Percentiles rank a stretch among this genome's conserved stretches.
Conservation (phyloP, 2,888 invertebrate species). For the Troilus luridus region DNA sequence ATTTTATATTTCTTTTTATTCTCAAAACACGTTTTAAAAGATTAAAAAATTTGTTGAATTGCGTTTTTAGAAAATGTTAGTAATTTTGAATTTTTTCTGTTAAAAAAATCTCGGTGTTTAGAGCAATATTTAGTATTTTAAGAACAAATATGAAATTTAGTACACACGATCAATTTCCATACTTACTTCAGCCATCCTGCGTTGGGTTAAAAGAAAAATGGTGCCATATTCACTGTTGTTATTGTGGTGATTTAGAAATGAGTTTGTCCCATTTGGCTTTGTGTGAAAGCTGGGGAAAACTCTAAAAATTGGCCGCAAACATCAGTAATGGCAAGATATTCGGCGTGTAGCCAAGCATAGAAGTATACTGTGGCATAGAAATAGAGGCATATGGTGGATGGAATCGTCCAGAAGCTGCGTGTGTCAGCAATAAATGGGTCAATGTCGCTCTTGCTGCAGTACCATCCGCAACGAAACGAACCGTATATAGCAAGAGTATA, state of each 20-base stretch:
- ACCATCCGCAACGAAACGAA: neutral
- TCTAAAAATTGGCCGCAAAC: neutral
- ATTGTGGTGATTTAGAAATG: slow-evolving; percentile 3
- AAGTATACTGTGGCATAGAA: slow-evolving; percentile 22
- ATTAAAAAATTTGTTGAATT: too few species aligned
- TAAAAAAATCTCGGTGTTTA: too few species aligned
- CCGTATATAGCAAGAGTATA: neutral
- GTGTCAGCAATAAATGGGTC: slow-evolving; percentile 24
- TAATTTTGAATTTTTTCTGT: too few species aligned
- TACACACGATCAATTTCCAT: too few species aligned
- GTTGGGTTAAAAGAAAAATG: neutral
- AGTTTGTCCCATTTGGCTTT: neutral
- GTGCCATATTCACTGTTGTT: neutral
- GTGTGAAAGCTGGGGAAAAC: neutral
- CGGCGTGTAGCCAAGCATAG: neutral
- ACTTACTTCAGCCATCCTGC: too few species aligned
- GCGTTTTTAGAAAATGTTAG: too few species aligned
- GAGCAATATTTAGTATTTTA: too few species aligned
- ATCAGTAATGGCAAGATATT: neutral
- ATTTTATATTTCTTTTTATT: too few species aligned
- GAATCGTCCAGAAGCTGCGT: slow-evolving; percentile 12
- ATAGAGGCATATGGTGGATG: slow-evolving; percentile 2
- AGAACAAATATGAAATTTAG: too few species aligned
- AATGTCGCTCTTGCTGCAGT: slow-evolving; percentile 1
- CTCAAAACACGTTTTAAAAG: too few species aligned